phyloP scores from a whole-genome alignment of 2,113 vertebrate genomes.

The Zingel zingel region DNA sequence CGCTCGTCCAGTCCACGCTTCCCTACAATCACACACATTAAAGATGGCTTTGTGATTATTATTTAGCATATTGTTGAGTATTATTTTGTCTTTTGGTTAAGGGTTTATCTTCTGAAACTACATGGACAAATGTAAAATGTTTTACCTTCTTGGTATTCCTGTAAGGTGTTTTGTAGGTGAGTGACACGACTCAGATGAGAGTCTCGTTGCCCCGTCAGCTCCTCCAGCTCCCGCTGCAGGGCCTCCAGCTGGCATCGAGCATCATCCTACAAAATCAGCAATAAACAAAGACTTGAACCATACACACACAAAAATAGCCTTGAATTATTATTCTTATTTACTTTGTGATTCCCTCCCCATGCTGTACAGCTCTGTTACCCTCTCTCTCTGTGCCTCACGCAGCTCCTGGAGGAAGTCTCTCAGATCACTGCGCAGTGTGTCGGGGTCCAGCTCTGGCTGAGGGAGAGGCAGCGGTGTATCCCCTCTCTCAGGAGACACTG shows the following conservation, averaged over 20 bases:
- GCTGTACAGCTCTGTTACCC: slow-evolving; percentile 79
- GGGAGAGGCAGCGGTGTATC: slow-evolving; percentile 68
- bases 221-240: slow-evolving; percentile 86
- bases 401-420: slow-evolving; percentile 92
- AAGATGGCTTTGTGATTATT: neutral
- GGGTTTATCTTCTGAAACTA: neutral
- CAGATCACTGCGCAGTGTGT: slow-evolving; percentile 87
- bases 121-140: neutral
- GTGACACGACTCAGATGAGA: slow-evolving; percentile 70
- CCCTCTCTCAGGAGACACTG: slow-evolving; percentile 83
- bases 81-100: neutral
- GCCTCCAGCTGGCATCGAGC: slow-evolving; percentile 81
- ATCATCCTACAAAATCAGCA: slow-evolving; percentile 86
- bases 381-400: slow-evolving; percentile 87
- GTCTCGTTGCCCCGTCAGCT: slow-evolving; percentile 85
- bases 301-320: neutral
- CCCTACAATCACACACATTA: slow-evolving; percentile 71
- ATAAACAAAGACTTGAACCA: slow-evolving; percentile 36
- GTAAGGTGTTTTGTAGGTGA: slow-evolving; percentile 88
- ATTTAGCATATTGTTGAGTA: no score
- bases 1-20: slow-evolving; percentile 80
- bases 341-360: neutral
- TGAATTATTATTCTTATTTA: neutral
- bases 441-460: slow-evolving; percentile 85
- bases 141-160: slow-evolving; percentile 88